phyloP scores from a whole-genome alignment of 2,797 vertebrate genomes.

The Neopelma chrysocephalum region DNA sequence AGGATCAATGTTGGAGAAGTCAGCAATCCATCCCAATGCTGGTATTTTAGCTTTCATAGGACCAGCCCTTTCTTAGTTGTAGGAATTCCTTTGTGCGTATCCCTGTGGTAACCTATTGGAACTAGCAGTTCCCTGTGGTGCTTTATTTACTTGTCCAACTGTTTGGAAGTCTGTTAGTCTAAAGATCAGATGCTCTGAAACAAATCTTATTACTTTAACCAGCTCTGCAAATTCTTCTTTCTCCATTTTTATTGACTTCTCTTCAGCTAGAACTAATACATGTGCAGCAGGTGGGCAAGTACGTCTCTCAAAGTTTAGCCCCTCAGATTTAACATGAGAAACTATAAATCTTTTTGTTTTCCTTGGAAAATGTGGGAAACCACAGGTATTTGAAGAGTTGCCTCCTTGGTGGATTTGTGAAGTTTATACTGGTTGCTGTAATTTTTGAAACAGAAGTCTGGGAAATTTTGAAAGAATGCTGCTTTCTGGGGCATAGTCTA shows the following conservation, averaged over 20 bases:
- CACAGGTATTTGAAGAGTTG: constrained; percentile 47
- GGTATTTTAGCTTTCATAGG: constrained; percentile 66
- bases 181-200: constrained; percentile 87
- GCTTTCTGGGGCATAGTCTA: background rate
- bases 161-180: constrained; percentile 89
- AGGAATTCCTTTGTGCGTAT: constrained; percentile 84
- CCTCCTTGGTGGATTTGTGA: constrained; percentile 28
- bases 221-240: constrained; percentile 82
- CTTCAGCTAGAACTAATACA: constrained; percentile 74
- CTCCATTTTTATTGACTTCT: constrained; percentile 69
- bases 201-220: constrained; percentile 89
- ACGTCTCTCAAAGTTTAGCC: constrained; percentile 55
- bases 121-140: constrained; percentile 81
- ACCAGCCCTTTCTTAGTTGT: constrained; percentile 74
- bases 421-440: constrained; percentile 37
- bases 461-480: constrained; percentile 32
- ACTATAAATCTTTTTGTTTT: constrained; percentile 68
- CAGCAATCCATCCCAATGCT: constrained; percentile 68
- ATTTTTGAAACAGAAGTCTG: constrained; percentile 38
- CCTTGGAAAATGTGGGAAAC: constrained; percentile 65
- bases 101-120: constrained; percentile 83
- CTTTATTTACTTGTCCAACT: constrained; percentile 91
- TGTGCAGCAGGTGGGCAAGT: constrained; percentile 60
- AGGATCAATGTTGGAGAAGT: constrained; percentile 45
- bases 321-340: constrained; percentile 44